Evolutionary conservation across 1,140 invertebrate genomes (phyloP), one percentile per base, ranked within the genome.

Genomic region (Diploscapter pachys): DNA sequence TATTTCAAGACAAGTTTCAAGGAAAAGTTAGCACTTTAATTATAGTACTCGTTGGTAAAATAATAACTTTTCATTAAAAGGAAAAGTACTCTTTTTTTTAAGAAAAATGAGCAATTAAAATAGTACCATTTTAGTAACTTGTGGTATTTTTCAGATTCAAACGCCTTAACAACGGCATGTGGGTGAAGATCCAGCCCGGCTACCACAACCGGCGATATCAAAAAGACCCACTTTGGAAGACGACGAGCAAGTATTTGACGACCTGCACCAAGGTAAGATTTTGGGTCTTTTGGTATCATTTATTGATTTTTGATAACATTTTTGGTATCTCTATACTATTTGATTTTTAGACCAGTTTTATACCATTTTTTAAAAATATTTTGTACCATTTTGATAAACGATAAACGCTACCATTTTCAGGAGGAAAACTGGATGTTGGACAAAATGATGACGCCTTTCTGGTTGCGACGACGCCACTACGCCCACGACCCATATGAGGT

Each of bases 381-480:
- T 71, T 71, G 31, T 9, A 68, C 52, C 31, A 49, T n/a, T 31
- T 71, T 5, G 63, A n/a, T 57, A n/a, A n/a, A 31, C 31, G 31
- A 31, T 31, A 31, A 31, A 31, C 31, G 31, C 31, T 67, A 5
- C 61, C 48, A 31, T 31, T 71, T 76, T 13, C 53, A 76, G 75
- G 75, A 82, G 51, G 73, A 85, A 57, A 86, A 81, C 57, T 63
- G 68, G 65, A 85, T 85, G 77, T 76, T 85, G 51, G 83, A 85
- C 66, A 85, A 82, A 67, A 81, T 85, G 82, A 81, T 85, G 75
- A 83, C 84, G 9, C 82, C 83, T 5, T 85, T 79, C 69, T 85
- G 83, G 83, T 72, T 85, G 5, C 79, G 83, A 9, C 80, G 52
- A 53, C 81, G 78, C 62, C 76, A 86, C 59, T 85, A 85, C 75